Evolutionary conservation across 2,797 vertebrate genomes (phyloP).

Genomic region (Poeciliopsis infans): DNA sequence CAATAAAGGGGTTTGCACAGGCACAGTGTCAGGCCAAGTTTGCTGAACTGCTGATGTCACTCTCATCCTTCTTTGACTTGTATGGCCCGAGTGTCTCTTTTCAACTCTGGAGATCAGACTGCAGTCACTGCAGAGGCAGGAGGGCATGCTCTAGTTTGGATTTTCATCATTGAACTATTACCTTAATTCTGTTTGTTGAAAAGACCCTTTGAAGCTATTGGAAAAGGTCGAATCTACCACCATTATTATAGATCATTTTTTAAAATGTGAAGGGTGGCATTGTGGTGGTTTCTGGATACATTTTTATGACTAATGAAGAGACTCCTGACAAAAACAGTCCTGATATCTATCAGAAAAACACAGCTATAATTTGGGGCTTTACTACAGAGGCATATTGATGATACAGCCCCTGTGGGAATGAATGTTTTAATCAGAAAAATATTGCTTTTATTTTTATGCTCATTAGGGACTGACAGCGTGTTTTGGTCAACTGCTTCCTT

Average conservation of each 20-base stretch:
- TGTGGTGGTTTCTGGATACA: not conserved
- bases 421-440: not conserved
- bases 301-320: not conserved
- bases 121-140: conserved; percentile 31
- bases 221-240: not conserved
- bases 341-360: not conserved
- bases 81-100: conserved; percentile 35
- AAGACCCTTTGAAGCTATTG: conserved; percentile 13
- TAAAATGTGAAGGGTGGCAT: not conserved
- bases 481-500: conserved; percentile 20
- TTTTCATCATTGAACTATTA: conserved; percentile 36
- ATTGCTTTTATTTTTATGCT: conserved; percentile 4
- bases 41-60: conserved; percentile 73
- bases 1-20: conserved; percentile 43
- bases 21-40: conserved; percentile 57
- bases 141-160: conserved; percentile 26
- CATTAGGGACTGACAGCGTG: not conserved
- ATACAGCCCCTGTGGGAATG: not conserved
- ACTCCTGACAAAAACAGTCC: not conserved
- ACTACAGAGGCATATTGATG: not conserved
- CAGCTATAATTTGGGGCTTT: not conserved
- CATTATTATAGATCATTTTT: not conserved
- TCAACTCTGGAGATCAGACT: conserved; percentile 36
- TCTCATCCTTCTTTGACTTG: conserved; percentile 55
- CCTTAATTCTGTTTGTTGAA: conserved; percentile 27